phyloP scores from a whole-genome alignment of 2,797 vertebrate genomes.

The Acrocephalus scirpaceus region DNA sequence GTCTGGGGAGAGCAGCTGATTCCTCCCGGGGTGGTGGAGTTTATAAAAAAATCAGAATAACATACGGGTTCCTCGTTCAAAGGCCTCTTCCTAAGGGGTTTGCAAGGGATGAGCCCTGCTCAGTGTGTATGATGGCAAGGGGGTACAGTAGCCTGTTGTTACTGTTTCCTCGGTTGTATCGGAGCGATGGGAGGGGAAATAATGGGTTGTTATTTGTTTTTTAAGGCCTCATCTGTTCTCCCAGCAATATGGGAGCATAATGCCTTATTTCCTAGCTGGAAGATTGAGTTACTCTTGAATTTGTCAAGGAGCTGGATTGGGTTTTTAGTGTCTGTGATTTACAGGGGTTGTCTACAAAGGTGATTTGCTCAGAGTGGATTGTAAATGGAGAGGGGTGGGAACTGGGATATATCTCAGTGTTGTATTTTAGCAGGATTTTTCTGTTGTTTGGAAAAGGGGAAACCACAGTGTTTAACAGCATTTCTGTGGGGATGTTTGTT shows the following conservation, averaged over 20 bases:
- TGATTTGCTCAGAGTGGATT: background rate
- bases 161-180: background rate
- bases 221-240: slow-evolving; percentile 18
- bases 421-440: background rate
- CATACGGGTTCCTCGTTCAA: background rate
- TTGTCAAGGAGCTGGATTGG: background rate
- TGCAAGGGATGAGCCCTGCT: background rate
- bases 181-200: background rate
- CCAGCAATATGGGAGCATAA: background rate
- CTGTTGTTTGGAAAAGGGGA: background rate
- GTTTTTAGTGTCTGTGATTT: background rate
- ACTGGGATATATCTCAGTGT: too few relatives aligned
- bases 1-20: background rate
- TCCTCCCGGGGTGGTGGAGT: background rate
- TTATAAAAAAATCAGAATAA: background rate
- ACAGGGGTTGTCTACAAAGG: background rate
- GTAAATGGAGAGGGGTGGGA: background rate
- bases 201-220: background rate
- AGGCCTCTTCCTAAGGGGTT: background rate
- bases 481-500: background rate
- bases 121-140: background rate
- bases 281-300: background rate
- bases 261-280: background rate
- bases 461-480: background rate
- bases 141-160: background rate